Conservation (phyloP, 2,888 invertebrate genomes). For the Heteromurus nitidus region DNA sequence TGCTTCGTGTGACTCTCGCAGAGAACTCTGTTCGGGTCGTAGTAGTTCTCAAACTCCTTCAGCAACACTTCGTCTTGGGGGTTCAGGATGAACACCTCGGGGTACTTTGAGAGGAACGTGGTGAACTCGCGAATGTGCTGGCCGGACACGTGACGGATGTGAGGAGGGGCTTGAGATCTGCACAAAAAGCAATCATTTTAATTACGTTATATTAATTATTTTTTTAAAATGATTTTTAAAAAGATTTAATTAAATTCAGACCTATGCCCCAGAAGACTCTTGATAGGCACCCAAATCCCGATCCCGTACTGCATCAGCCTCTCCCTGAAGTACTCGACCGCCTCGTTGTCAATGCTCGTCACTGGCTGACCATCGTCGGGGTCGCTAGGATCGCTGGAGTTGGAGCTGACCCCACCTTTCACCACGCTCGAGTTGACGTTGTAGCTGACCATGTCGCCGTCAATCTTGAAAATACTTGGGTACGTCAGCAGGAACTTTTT, state of each 20-base stretch:
- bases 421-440: constrained; percentile 74
- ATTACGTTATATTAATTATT: neutral
- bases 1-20: constrained; percentile 77
- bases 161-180: constrained; percentile 86
- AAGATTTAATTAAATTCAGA: neutral
- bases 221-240: neutral
- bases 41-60: constrained; percentile 77
- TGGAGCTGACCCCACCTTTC: neutral
- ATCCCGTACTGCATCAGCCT: constrained; percentile 97
- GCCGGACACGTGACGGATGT: constrained; percentile 96
- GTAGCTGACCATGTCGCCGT: constrained; percentile 82
- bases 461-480: constrained; percentile 95
- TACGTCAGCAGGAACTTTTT: constrained; percentile 97
- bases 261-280: constrained; percentile 76
- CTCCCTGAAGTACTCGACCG: constrained; percentile 97
- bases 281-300: constrained; percentile 96
- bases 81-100: constrained; percentile 88
- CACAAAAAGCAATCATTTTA: constrained; percentile 55
- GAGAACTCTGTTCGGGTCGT: constrained; percentile 6
- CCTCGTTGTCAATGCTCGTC: constrained; percentile 94
- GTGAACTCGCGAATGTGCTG: constrained; percentile 96
- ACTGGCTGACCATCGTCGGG: constrained; percentile 73
- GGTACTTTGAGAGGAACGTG: constrained; percentile 89
- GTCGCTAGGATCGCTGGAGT: neutral
- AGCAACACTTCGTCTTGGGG: constrained; percentile 88